Evolutionary conservation across 2,888 invertebrate genomes (phyloP), one percentile per base, ranked within the genome.

Genomic region (Drosophila siamana): DNA sequence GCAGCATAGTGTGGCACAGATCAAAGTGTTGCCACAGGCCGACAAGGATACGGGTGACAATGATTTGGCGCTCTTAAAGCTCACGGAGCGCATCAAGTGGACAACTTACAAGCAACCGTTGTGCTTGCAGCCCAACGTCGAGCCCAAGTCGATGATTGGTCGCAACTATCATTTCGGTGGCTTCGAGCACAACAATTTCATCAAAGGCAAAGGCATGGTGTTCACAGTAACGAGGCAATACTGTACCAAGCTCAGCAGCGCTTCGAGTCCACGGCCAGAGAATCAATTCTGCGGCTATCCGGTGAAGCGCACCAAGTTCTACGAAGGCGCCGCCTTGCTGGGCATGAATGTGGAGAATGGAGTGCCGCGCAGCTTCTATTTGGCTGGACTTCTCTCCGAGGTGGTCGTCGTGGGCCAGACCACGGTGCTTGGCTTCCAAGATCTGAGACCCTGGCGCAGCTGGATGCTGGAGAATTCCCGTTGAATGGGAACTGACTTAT

Each of bases 271-370:
- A 4, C 62, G 38, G 1, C 77, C 80, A 0, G 60, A 70, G 13
- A 72, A 69, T 33, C 78, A 82, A 16, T 64, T 86, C 52, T 84
- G 84, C 22, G 78, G 9, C 1, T 80, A 26, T 30, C 86, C 84
- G 0, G 41, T 26, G 0, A 60, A 55, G 11, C 51, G 59, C 2
- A 70, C 59, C 2, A 24, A 6, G 0, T 82, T 68, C 56, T 84
- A 67, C 24, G 56, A 62, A 2, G 82, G 78, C 4, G 11, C 76
- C 1, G 36, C 69, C 1, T 7, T 80, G 7, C 38, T 84, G 72
- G 78, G 74, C 11, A 36, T 72, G 2, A 75, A 83, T 15, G 66
- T 81, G 28, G 60, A 44, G 15, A 30, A 47, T 1, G 73, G 75
- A 26, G 50, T 40, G 19, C 81, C 86, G 0, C 46, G 22, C 0